phyloP scores from a whole-genome alignment of 2,888 invertebrate genomes.

The Sphecodes monilicornis region DNA sequence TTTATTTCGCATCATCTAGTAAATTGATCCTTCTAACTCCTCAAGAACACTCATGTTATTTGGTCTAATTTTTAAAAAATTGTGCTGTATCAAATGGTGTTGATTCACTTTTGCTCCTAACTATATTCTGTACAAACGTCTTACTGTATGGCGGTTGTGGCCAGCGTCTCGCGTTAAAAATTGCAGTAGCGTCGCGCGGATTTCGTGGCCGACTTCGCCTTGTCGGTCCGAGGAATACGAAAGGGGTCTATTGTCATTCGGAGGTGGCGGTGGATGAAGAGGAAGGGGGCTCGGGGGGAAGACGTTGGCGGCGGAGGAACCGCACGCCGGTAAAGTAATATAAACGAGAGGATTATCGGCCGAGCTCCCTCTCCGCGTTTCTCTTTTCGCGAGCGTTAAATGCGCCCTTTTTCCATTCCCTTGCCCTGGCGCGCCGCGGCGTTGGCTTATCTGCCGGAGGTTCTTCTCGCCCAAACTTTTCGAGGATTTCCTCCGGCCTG shows the following conservation, averaged over 20 bases:
- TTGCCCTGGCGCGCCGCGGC: slow-evolving; percentile 25
- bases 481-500: slow-evolving; percentile 30
- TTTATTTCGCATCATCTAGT: too few species aligned
- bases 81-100: too few species aligned
- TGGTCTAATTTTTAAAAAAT: too few species aligned
- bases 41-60: too few species aligned
- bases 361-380: slow-evolving; percentile 60
- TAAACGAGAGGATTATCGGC: slow-evolving; percentile 76
- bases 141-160: slow-evolving; percentile 29
- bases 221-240: slow-evolving; percentile 65
- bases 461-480: slow-evolving; percentile 56
- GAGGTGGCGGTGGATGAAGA: not conserved
- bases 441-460: slow-evolving; percentile 53
- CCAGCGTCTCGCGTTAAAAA: slow-evolving; percentile 54
- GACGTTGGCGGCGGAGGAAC: slow-evolving; percentile 32
- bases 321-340: slow-evolving; percentile 71
- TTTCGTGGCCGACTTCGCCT: slow-evolving; percentile 52
- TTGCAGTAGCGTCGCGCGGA: slow-evolving; percentile 66
- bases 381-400: slow-evolving; percentile 64
- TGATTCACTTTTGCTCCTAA: too few species aligned
- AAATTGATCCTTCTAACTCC: too few species aligned
- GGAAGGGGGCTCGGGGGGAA: not conserved
- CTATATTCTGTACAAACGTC: too few species aligned
- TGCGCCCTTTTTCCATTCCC: slow-evolving; percentile 55
- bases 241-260: slow-evolving; percentile 60